These are phyloP conservation scores for Hypotaenidia okinawae DNA, from an alignment of 2,797 vertebrate species.

Conservation along the genomic window DNA sequence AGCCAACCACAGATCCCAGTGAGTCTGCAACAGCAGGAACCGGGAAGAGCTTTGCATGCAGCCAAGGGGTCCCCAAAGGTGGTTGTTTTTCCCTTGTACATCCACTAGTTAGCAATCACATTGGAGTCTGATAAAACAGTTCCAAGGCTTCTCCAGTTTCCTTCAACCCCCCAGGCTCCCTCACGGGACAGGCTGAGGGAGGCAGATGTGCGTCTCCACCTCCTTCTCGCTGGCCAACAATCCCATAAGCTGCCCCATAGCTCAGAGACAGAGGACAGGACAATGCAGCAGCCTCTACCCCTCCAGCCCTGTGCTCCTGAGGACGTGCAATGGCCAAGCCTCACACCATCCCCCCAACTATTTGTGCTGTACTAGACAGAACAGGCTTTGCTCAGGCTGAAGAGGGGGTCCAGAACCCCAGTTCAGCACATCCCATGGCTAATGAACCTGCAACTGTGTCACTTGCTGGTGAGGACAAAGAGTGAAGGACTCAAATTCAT, in stretches of 20 bases:
- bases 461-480: not conserved
- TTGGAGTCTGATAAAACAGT: not conserved
- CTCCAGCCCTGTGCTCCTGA: not conserved
- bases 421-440: not conserved
- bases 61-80: not conserved
- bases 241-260: not conserved
- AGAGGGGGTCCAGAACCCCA: not conserved
- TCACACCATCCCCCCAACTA: not conserved
- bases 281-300: not conserved
- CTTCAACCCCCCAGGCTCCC: not conserved
- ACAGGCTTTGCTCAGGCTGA: not conserved
- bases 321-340: not conserved
- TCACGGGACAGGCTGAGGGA: not conserved
- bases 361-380: not conserved
- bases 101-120: not conserved
- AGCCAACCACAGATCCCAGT: not conserved
- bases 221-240: not conserved
- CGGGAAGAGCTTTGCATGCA: not conserved
- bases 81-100: not conserved
- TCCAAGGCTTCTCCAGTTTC: not conserved
- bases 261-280: too few species aligned
- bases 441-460: not conserved
- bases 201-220: not conserved
- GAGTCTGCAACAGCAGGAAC: not conserved
- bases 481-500: not conserved